Base-by-base conservation (phyloP, 92 coral and sea anemone species). In the Heliopora coerulea region DNA sequence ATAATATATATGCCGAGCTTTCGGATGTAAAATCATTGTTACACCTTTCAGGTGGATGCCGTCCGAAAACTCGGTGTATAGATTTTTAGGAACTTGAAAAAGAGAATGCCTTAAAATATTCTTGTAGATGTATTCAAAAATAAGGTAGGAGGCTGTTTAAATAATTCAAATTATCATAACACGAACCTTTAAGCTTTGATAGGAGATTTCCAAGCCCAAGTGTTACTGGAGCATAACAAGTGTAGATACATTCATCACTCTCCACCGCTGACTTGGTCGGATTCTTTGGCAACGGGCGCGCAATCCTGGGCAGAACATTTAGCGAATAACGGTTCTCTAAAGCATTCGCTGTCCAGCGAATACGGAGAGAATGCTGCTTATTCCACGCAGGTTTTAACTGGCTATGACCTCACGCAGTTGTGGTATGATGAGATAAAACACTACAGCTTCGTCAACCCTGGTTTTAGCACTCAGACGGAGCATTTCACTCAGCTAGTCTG, bases 401-500 rank as follows among this genome's bases (percentile, higher is more conserved):
- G 96, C 41, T 78, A 73, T 10, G 89, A 91, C 54, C 83, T 95
- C 32, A 78, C 95, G 0, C 96, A 95, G 79, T 64, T 89, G 88
- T 95, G 99, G 99, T 95, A 87, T 72, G 99, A 95, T 44, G 99
- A 95, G 62, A 87, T 88, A 27, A 87, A 88, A 66, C 88, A 90
- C 31, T 95, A 95, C 81, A 87, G 91, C 49, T 90, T 85, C 50
- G 85, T 81, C 6, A 88, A 70, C 46, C 96, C 96, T 1, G 99
- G 99, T 31, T 95, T 87, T 64, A 81, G 91, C 2, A 83, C 95
- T 14, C 88, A 87, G 62, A 95, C 96, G 21, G 96, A 86, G 13
- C 91, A 95, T 82, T 95, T 95, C 62, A 85, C 95, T 1, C 99
- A 95, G 78, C 52, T 95, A 18, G 87, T 90, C 10, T 95, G 99